A percentile compares a stretch with the other conserved stretches of the same genome.
Conservation (phyloP, 2,888 invertebrate species). For the Pharmacophagus antenor region DNA sequence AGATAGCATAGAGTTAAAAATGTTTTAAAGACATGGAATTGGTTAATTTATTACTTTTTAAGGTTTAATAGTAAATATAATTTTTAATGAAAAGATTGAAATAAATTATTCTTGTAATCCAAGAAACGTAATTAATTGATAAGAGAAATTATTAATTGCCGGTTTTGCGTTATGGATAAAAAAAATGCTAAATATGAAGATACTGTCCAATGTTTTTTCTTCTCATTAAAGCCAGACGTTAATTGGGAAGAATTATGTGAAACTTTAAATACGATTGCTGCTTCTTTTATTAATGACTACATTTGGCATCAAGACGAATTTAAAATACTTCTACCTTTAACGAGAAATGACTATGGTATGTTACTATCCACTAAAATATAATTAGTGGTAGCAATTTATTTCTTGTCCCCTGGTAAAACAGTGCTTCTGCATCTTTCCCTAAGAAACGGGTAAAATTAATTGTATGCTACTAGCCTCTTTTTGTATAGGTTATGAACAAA, state of each 20-base stretch:
- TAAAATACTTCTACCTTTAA: constrained; percentile 47
- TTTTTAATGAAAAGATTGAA: too few species aligned
- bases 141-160: constrained; percentile 5
- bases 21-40: too few species aligned
- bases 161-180: not conserved
- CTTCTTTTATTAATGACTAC: constrained; percentile 64
- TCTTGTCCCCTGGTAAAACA: not conserved
- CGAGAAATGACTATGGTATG: constrained; percentile 41
- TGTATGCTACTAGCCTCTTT: too few species aligned
- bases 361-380: not conserved
- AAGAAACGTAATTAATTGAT: too few species aligned
- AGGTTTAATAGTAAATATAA: too few species aligned
- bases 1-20: too few species aligned
- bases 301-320: constrained; percentile 72
- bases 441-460: too few species aligned
- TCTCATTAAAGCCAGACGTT: constrained; percentile 72
- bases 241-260: constrained; percentile 53
- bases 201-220: constrained; percentile 87
- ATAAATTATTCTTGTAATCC: too few species aligned
- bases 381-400: too few species aligned
- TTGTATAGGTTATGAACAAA: too few species aligned
- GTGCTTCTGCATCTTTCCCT: too few species aligned
- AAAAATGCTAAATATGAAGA: constrained; percentile 77
- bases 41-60: too few species aligned
- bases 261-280: constrained; percentile 62